phyloP scores from a whole-genome alignment of 1,140 invertebrate genomes.

The Pygmarrhopalites habei region DNA sequence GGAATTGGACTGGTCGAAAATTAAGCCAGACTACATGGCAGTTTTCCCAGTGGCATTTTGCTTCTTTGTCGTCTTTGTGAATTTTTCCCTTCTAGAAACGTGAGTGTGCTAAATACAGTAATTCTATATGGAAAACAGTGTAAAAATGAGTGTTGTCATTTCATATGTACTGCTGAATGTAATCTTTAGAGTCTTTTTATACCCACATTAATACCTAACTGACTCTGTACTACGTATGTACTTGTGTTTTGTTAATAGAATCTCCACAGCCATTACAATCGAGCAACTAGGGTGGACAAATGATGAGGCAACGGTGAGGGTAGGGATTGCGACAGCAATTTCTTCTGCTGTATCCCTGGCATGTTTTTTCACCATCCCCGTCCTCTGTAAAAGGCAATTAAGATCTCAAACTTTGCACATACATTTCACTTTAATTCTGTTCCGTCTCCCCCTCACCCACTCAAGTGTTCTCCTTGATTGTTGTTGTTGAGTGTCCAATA shows the following conservation, averaged over 20 bases:
- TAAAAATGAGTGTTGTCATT: too few species aligned
- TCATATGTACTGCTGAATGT: too few species aligned
- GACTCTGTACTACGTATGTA: too few species aligned
- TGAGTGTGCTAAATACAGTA: slow-evolving; percentile 46
- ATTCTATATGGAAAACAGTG: too few species aligned
- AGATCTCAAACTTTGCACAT: background rate
- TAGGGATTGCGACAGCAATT: slow-evolving; percentile 70
- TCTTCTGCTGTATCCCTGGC: slow-evolving; percentile 66
- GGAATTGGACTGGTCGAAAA: slow-evolving; percentile 51
- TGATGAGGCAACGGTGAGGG: slow-evolving; percentile 64
- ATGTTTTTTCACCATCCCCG: slow-evolving; percentile 63
- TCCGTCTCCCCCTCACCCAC: too few species aligned
- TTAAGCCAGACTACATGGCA: slow-evolving; percentile 67
- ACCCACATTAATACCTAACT: too few species aligned
- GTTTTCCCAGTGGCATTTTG: slow-evolving; percentile 67
- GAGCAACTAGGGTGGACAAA: slow-evolving; percentile 84
- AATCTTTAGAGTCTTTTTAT: too few species aligned
- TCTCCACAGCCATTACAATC: slow-evolving; percentile 77
- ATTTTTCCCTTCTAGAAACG: slow-evolving; percentile 85
- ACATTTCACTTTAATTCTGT: too few species aligned
- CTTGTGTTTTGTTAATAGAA: too few species aligned
- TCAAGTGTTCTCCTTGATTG: too few species aligned
- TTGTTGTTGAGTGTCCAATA: too few species aligned
- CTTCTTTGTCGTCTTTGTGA: slow-evolving; percentile 79
- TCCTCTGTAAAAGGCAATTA: slow-evolving; percentile 57